A percentile compares a stretch with the other conserved stretches of the same genome.
Evolutionary conservation across 1,140 invertebrate species (phyloP).

Genomic region (Hestina assimilis): DNA sequence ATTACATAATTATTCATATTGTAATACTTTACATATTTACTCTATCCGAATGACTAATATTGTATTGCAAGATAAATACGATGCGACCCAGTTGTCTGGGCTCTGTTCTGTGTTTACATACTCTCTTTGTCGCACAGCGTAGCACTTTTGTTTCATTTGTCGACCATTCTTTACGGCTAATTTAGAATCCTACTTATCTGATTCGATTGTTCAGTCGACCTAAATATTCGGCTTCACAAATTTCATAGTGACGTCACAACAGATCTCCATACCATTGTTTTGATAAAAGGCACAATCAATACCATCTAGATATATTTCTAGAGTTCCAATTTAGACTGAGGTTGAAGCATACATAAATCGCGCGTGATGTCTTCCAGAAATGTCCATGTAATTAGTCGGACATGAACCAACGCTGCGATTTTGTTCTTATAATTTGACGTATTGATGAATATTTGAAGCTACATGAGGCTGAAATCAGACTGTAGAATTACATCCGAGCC

Average conservation of each 20-base stretch:
- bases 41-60: constrained; percentile 52
- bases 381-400: constrained; percentile 32
- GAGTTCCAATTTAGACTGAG: no score
- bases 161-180: constrained; percentile 58
- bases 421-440: constrained; percentile 28
- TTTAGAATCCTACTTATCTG: constrained; percentile 67
- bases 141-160: constrained; percentile 60
- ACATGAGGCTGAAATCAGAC: constrained; percentile 20
- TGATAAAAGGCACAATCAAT: constrained; percentile 20
- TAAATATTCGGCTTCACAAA: constrained; percentile 63
- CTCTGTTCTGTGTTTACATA: constrained; percentile 49
- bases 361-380: constrained; percentile 35
- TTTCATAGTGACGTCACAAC: constrained; percentile 31
- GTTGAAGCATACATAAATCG: constrained; percentile 31
- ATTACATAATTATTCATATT: constrained; percentile 41
- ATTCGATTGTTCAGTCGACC: constrained; percentile 66
- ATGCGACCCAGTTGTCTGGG: constrained; percentile 55
- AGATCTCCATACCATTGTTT: constrained; percentile 9
- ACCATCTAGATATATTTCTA: no score
- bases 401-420: constrained; percentile 30
- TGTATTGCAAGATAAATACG: constrained; percentile 54
- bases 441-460: constrained; percentile 44
- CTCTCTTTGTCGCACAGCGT: constrained; percentile 47
- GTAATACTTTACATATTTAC: constrained; percentile 38
- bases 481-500: constrained; percentile 20